These are phyloP conservation scores for Pocillopora verrucosa DNA, from an alignment of 64 coral and sea anemone genomes.

Conservation along the genomic window DNA sequence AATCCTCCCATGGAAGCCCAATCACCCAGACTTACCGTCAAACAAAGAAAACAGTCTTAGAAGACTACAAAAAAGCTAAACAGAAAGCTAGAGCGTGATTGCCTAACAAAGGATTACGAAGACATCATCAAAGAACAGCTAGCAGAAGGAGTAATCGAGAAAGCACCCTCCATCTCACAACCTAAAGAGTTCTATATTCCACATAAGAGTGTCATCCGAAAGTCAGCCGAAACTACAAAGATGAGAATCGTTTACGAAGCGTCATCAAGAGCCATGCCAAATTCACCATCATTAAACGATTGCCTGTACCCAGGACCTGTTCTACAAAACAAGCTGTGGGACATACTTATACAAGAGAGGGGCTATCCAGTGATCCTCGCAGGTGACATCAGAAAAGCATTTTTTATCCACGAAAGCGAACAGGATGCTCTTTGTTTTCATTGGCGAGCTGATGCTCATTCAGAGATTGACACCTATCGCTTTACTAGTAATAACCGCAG, in stretches of 20 bases:
- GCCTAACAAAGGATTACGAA: slow-evolving; percentile 24
- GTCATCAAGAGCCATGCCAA: neutral
- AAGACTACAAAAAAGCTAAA: neutral
- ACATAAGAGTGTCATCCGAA: slow-evolving; percentile 23
- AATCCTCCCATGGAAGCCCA: slow-evolving; percentile 11
- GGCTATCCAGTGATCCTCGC: neutral
- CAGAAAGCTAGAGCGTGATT: slow-evolving; percentile 18
- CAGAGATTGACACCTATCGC: too few species aligned
- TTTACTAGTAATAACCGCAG: too few species aligned
- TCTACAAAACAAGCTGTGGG: slow-evolving; percentile 40
- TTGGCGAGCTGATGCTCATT: too few species aligned
- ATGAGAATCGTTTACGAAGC: slow-evolving; percentile 38
- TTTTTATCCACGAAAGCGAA: neutral
- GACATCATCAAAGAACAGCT: slow-evolving; percentile 19
- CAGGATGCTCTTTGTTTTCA: too few species aligned
- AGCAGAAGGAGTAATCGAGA: neutral
- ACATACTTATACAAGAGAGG: slow-evolving; percentile 2
- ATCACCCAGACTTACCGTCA: slow-evolving; percentile 10
- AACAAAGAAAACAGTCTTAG: slow-evolving; percentile 12
- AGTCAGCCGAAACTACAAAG: slow-evolving; percentile 33
- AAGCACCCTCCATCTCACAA: neutral
- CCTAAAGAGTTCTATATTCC: slow-evolving; percentile 41
- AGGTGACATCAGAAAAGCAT: neutral
- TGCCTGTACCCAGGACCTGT: slow-evolving; percentile 2
- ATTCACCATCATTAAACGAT: slow-evolving; percentile 35